These are phyloP conservation scores for Tichodroma muraria DNA, from an alignment of 2,113 vertebrate genomes.

Conservation along the genomic window DNA sequence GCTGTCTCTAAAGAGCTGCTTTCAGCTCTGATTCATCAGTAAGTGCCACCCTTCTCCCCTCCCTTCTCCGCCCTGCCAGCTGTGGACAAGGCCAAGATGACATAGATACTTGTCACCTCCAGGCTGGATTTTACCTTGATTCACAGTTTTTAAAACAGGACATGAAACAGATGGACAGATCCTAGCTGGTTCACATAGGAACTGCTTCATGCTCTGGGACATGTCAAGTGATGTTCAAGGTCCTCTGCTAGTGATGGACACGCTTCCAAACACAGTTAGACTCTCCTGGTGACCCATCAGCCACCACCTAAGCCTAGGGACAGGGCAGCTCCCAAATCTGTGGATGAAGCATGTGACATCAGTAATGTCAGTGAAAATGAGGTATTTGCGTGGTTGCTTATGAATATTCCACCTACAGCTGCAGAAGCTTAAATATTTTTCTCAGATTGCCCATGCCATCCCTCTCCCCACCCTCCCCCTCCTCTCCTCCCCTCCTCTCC, in stretches of 20 bases:
- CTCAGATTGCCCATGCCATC: neutral
- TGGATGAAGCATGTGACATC: neutral
- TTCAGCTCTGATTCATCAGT: conserved; percentile 29
- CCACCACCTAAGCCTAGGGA: neutral
- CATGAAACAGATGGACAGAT: neutral
- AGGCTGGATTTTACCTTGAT: conserved; percentile 29
- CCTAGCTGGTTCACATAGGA: neutral
- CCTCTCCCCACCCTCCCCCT: no score
- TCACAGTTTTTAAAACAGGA: neutral
- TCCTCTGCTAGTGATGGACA: neutral
- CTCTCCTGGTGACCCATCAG: neutral
- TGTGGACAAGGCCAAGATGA: conserved; percentile 11
- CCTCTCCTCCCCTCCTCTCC: no score
- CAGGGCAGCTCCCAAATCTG: neutral
- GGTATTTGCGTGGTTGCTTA: neutral
- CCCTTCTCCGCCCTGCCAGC: neutral
- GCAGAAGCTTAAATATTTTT: neutral
- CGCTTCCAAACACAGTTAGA: neutral
- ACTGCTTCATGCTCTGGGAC: neutral
- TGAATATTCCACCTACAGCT: neutral
- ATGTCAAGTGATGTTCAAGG: neutral
- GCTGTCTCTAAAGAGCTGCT: neutral
- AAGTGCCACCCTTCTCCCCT: neutral
- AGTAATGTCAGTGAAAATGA: neutral
- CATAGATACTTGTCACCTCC: neutral